Base-by-base conservation (phyloP, 2,888 invertebrate genomes). In the Carpatolechia fugitivella region DNA sequence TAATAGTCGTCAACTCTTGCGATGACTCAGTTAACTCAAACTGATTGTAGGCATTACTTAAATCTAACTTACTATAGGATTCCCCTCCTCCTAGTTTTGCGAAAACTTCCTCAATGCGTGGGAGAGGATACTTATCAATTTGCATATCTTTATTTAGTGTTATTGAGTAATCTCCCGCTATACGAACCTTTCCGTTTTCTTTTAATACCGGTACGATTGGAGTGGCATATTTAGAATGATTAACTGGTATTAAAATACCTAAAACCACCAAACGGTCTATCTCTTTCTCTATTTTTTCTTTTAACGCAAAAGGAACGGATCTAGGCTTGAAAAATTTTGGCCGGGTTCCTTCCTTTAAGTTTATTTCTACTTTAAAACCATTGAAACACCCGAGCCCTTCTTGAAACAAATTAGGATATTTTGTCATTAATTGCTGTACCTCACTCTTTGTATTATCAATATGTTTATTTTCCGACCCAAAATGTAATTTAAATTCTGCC, bases 221-320 rank as follows among this genome's bases (percentile, higher is more conserved):
- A 0, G 66, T 62, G 1, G 62, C 64, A 50, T 61, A 65, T 11
- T 61, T 30, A 8, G 62, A 57, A 51, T 55, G 38, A 20, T 56
- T 50, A 0, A 69, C 61, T 0, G 65, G 64, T 1, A 57, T 54
- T 14, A 71, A 52, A 10, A 74, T 62, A 10, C 62, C 65, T 52
- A 60, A 54, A 1, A 31, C 24, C 1, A 59, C 57, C 33, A 68
- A 55, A 1, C 61, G 20, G n/a, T 61, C 56, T 44, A 62, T 18
- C 53, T 65, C 69, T 55, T 54, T 60, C 40, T 68, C 66, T n/a
- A 71, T 64, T 47, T 61, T 65, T 6, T 59, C 55, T 53, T 57
- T 61, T 18, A 67, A 54, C 10, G 69, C 68, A 31, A 69, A 70
- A 7, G 69, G 68, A 24, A 69, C 59, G 10, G 64, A 48, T 11